A percentile compares a stretch with the other conserved stretches of the same genome.
These are phyloP conservation scores for Orestias chungarensis DNA, from an alignment of 2,797 vertebrate species.

Conservation along the genomic window DNA sequence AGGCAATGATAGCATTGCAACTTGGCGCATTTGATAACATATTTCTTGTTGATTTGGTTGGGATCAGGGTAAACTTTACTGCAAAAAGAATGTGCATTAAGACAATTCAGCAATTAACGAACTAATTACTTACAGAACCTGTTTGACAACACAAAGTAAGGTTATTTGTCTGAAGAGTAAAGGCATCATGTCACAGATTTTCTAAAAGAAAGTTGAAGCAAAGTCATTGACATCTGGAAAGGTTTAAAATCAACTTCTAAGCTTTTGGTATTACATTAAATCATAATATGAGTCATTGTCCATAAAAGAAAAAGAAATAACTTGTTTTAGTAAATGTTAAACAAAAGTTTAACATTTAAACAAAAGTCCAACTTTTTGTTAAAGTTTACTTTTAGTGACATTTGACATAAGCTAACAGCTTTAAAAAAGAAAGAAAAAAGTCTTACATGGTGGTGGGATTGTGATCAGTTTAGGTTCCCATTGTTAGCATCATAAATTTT, in stretches of 20 bases:
- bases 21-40: slow-evolving; percentile 43
- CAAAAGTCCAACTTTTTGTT: neutral
- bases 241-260: neutral
- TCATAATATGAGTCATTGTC: neutral
- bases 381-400: neutral
- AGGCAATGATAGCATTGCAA: slow-evolving; percentile 55
- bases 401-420: neutral
- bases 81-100: neutral
- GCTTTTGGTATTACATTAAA: neutral
- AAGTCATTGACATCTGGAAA: neutral
- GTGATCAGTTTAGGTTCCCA: neutral
- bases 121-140: neutral
- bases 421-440: neutral
- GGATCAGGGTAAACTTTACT: slow-evolving; percentile 6
- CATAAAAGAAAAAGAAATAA: neutral
- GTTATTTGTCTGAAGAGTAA: neutral
- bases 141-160: neutral
- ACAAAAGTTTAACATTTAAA: neutral
- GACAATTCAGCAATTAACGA: neutral
- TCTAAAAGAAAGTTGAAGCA: neutral
- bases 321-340: neutral
- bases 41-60: slow-evolving; percentile 47
- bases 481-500: neutral
- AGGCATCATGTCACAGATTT: neutral
- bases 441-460: neutral